phyloP scores from a whole-genome alignment of 2,113 vertebrate species.

The Charadrius vociferus region DNA sequence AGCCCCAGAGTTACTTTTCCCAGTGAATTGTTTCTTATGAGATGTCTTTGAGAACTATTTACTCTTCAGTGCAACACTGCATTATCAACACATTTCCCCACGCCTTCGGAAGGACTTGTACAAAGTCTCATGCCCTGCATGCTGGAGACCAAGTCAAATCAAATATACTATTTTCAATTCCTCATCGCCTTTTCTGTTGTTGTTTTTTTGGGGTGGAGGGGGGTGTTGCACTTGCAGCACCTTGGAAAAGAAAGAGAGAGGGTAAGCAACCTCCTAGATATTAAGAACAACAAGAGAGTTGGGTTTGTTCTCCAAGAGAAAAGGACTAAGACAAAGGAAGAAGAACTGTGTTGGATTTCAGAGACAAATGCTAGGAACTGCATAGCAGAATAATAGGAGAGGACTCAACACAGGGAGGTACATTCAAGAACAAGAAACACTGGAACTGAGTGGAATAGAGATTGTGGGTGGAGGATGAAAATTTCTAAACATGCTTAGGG shows the following conservation, averaged over 20 bases:
- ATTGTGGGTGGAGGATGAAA: neutral
- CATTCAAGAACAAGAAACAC: neutral
- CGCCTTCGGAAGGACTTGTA: neutral
- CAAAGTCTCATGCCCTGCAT: neutral
- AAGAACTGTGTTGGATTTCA: neutral
- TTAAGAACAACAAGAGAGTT: neutral
- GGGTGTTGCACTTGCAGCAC: neutral
- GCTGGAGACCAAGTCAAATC: neutral
- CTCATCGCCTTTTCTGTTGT: neutral
- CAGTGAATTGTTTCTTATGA: constrained; percentile 28
- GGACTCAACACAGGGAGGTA: neutral
- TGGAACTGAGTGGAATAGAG: neutral
- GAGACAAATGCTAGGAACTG: neutral
- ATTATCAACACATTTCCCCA: constrained; percentile 1
- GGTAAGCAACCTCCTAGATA: neutral
- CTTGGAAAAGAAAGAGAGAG: neutral
- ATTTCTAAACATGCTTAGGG: neutral
- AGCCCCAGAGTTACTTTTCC: constrained; percentile 21
- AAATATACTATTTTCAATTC: neutral
- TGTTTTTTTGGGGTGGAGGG: neutral
- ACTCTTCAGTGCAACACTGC: constrained; percentile 15
- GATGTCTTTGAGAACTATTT: constrained; percentile 35
- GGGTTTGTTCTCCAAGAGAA: neutral
- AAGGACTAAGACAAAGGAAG: neutral
- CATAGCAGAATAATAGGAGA: neutral